A percentile compares a stretch with the other conserved stretches of the same genome.
Conservation (phyloP, 2,797 vertebrate genomes). For the Scolopax bukidnonensis region DNA sequence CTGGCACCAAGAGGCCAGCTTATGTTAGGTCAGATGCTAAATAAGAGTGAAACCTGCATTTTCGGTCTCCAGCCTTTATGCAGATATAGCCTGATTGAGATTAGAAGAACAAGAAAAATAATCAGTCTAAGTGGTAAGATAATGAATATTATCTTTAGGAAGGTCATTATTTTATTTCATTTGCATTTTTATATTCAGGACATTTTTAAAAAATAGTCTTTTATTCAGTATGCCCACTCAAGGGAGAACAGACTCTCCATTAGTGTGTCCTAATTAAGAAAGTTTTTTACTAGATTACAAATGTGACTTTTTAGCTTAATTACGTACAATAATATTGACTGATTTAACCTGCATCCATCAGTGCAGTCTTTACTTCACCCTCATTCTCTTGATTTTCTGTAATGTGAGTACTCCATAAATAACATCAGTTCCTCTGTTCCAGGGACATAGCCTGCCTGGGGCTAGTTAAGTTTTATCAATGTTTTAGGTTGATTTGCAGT, state of each 20-base stretch:
- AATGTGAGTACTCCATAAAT: neutral
- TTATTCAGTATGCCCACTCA: neutral
- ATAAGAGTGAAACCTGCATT: neutral
- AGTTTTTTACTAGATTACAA: neutral
- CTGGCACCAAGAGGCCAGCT: neutral
- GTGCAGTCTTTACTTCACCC: neutral
- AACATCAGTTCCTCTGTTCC: neutral
- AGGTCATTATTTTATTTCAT: neutral
- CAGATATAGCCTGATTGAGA: neutral
- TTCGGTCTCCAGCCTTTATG: neutral
- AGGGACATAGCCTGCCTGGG: neutral
- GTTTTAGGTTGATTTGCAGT: neutral
- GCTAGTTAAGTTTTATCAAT: neutral
- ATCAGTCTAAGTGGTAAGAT: neutral
- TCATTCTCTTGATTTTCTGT: neutral
- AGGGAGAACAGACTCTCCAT: neutral
- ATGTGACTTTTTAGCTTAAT: neutral
- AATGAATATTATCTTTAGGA: neutral
- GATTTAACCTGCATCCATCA: constrained; percentile 19
- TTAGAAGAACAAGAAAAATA: neutral
- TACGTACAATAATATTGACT: neutral
- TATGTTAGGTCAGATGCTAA: neutral
- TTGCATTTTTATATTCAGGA: neutral
- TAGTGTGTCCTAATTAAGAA: neutral
- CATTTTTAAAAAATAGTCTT: neutral